Conservation (phyloP, 2,113 vertebrate species). For the Calidris pugnax region DNA sequence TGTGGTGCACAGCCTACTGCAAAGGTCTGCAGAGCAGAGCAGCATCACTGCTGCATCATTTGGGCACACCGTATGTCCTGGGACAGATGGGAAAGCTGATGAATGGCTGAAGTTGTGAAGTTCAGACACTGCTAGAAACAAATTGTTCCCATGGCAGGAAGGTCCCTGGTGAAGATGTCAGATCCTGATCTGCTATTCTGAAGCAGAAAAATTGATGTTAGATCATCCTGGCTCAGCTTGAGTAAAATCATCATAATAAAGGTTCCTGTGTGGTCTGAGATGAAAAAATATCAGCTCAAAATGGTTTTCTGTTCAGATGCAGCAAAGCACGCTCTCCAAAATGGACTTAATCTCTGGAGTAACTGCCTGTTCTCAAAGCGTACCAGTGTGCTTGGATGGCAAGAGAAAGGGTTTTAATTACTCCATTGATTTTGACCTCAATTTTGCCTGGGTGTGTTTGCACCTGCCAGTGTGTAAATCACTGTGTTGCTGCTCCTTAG, state of each 20-base stretch:
- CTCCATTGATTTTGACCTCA: not conserved
- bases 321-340: not conserved
- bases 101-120: not conserved
- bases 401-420: not conserved
- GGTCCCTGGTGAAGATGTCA: not conserved
- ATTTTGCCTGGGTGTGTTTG: not conserved
- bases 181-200: not conserved
- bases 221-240: slow-evolving; percentile 3
- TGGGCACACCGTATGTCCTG: not conserved
- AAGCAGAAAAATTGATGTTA: slow-evolving; percentile 17
- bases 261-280: slow-evolving; percentile 3
- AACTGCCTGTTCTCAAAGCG: not conserved
- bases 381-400: not conserved
- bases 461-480: not conserved
- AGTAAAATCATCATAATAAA: not conserved
- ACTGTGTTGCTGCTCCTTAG: not conserved
- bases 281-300: not conserved
- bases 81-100: not conserved
- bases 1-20: not conserved
- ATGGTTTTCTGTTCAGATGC: not conserved
- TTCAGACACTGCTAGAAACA: not conserved
- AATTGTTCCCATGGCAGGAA: not conserved
- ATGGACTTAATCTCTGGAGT: not conserved
- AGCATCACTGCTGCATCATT: not conserved
- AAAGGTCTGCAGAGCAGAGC: not conserved